A percentile compares a stretch with the other conserved stretches of the same genome.
These are phyloP conservation scores for Heterodera schachtii DNA, from an alignment of 1,140 invertebrate genomes.

Conservation along the genomic window DNA sequence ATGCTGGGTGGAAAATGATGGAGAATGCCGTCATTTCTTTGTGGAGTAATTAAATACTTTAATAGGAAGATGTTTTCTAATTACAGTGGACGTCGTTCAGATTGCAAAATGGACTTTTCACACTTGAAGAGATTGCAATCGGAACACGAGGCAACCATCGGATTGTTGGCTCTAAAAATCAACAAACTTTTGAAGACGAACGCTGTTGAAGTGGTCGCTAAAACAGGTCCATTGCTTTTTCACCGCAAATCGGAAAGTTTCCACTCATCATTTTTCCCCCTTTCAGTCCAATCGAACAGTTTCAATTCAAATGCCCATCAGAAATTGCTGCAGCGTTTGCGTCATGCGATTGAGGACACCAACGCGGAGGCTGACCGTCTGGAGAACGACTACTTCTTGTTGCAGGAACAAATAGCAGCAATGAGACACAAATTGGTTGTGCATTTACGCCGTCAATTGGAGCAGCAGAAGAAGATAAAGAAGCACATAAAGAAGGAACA, in stretches of 20 bases:
- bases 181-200: background rate
- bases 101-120: background rate
- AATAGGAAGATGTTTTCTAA: too few relatives aligned
- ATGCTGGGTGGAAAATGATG: background rate
- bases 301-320: background rate
- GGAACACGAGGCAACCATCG: background rate
- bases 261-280: background rate
- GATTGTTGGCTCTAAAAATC: background rate
- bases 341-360: background rate
- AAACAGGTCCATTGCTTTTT: background rate
- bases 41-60: background rate
- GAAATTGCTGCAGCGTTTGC: background rate
- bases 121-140: background rate
- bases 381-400: background rate
- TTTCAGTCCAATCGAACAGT: background rate
- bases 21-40: background rate
- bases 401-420: background rate
- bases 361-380: background rate
- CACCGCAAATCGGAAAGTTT: background rate
- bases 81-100: background rate
- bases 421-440: background rate
- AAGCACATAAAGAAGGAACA: background rate
- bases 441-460: background rate
- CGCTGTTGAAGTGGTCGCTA: too few relatives aligned
- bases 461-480: background rate